Base-by-base conservation (phyloP, 2,888 invertebrate species). In the Lasioglossum marginatum region DNA sequence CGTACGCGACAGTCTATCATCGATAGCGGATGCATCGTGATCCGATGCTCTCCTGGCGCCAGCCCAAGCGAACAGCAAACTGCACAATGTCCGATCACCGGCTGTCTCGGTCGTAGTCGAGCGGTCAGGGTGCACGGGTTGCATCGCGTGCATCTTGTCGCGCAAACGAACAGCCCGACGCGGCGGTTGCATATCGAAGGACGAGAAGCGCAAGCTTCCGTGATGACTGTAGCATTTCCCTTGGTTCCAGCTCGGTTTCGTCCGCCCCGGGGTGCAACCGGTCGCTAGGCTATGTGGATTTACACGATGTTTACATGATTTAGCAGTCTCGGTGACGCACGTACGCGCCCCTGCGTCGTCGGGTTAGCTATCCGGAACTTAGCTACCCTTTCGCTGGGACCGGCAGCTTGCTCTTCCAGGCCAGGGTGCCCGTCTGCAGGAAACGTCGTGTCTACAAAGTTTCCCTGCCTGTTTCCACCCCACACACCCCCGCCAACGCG, bases 381-480 rank as follows among this genome's bases (percentile, higher is more conserved):
- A 79, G 77, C 83, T 87, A 76, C 79, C 81, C 57, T 77, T 71
- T 45, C 83, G 48, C 76, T 79, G 68, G 40, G 40, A n/a, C 52
- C 73, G 72, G 31, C 57, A 73, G 78, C 71, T 79, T 88, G 87
- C 83, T 88, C 79, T 37, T 87, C 83, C 77, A 68, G 86, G 52
- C 70, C 79, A 63, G 81, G 48, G 27, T 43, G 31, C 71, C 84
- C 83, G 82, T 85, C 87, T 89, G 88, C 92, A 94, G 93, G 93
- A 94, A 94, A 92, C 92, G 92, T 92, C 92, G 92, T 91, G 91
- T 93, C 93, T 93, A 91, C 91, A 86, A 93, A 93, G 93, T 94
- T 94, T 93, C 92, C 86, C 80, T 82, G 71, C 76, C 63, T 31
- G 31, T 63, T 63, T 68, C 85, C 76, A 72, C 78, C 70, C 43